phyloP scores from a whole-genome alignment of 2,888 invertebrate genomes.

The Diabrotica balteata region DNA sequence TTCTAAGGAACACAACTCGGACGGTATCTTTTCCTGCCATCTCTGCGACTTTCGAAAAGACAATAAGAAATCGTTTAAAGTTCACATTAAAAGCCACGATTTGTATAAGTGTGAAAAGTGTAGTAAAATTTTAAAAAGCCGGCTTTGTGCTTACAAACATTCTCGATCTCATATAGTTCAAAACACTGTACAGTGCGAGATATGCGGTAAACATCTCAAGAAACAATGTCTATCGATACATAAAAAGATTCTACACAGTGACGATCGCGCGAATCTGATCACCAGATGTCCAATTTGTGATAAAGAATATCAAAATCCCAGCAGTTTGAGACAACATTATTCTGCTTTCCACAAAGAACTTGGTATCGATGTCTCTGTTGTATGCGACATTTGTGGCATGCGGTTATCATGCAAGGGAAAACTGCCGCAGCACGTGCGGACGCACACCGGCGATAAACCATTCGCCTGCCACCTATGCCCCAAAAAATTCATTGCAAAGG shows the following conservation, averaged over 20 bases:
- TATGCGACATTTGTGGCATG: slow-evolving; percentile 55
- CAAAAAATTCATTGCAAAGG: slow-evolving; percentile 37
- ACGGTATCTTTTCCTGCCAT: slow-evolving; percentile 52
- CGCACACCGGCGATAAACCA: slow-evolving; percentile 40
- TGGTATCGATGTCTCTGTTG: slow-evolving; percentile 55
- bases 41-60: slow-evolving; percentile 52
- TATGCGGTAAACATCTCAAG: slow-evolving; percentile 58
- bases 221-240: slow-evolving; percentile 43
- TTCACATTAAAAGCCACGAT: slow-evolving; percentile 49
- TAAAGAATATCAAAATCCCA: slow-evolving; percentile 34
- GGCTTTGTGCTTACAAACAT: slow-evolving; percentile 62
- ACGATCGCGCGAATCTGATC: slow-evolving; percentile 21
- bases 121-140: slow-evolving; percentile 49
- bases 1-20: slow-evolving; percentile 50
- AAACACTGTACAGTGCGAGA: slow-evolving; percentile 63
- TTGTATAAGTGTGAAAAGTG: slow-evolving; percentile 48
- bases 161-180: slow-evolving; percentile 44
- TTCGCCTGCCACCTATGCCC: slow-evolving; percentile 45
- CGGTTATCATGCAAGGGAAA: slow-evolving; percentile 53
- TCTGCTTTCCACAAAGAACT: slow-evolving; percentile 38
- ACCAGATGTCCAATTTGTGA: slow-evolving; percentile 35
- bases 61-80: slow-evolving; percentile 33
- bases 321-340: slow-evolving; percentile 48
- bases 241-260: slow-evolving; percentile 30
- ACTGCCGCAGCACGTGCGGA: slow-evolving; percentile 55